Evolutionary conservation across 2,797 vertebrate species (phyloP), one percentile per base, ranked within the genome.

Genomic region (Brachymystax lenok): DNA sequence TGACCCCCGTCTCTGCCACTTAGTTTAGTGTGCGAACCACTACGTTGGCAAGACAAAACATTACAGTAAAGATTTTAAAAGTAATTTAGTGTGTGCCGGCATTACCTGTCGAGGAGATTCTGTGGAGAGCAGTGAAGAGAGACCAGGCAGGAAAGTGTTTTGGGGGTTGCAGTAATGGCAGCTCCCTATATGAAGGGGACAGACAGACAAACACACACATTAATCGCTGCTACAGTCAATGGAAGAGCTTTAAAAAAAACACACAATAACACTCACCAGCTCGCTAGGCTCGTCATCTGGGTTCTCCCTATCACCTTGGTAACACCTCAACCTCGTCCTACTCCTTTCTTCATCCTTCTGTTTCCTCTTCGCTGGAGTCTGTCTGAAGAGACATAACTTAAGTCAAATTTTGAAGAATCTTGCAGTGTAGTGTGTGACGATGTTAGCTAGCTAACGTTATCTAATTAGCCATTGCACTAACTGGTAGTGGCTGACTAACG

Each of bases 211-310:
- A 67, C 46, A 73, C 27, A 79, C n/a, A 68, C 24, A 19, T n/a
- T 17, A 35, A 24, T 27, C 13, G 21, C 27, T 27, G 63, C 27
- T 3, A 27, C 63, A 4, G 54, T n/a, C 54, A 56, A 4, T n/a
- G 54, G 16, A 56, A n/a, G 17, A 19, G 24, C 27, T 66, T 66
- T 17, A 30, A 74, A 50, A 19, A 46, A 59, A 24, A 27, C 30
- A 77, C 28, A 70, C 35, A 59, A 46, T n/a, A 52, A 33, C 6
- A 67, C 74, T 77, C 76, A 90, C 88, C 81, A 81, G 74, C 46
- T 85, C 79, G 79, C 81, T 76, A 51, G 81, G 76, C 24, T 84
- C 68, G 24, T 85, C 81, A 76, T 76, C 77, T 17, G 74, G 35
- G 68, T 30, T 75, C 59, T 79, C 80, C 75, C 56, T 17, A 72